These are phyloP conservation scores for Melanotaenia pygmaea DNA, from an alignment of 2,797 vertebrate species.

Conservation along the genomic window DNA sequence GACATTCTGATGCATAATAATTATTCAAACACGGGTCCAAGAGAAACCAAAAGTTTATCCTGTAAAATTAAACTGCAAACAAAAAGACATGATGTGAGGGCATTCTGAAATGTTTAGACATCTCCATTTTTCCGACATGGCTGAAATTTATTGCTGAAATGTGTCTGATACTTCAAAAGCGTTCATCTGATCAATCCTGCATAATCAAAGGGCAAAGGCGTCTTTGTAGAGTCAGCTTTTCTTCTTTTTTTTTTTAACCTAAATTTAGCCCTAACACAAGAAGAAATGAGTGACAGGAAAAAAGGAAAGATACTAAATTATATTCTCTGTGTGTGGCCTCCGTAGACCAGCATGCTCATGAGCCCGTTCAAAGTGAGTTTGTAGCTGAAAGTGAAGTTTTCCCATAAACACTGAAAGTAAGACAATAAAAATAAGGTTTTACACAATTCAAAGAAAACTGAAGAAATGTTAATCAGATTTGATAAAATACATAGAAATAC, in stretches of 20 bases:
- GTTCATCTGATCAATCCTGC: background rate
- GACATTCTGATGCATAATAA: background rate
- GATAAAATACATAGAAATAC: background rate
- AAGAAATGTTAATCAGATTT: too few species aligned
- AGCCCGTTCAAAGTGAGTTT: background rate
- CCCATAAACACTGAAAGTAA: background rate
- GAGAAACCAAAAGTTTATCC: background rate
- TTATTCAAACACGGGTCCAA: background rate
- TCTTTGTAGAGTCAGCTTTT: background rate
- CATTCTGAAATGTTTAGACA: background rate
- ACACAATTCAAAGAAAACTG: background rate
- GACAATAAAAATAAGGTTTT: background rate
- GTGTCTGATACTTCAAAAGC: background rate
- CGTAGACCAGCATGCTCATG: slow-evolving; percentile 1
- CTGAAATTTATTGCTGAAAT: background rate
- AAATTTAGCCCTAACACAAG: background rate
- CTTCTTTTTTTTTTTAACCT: background rate
- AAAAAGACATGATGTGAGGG: background rate
- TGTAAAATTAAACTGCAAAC: background rate
- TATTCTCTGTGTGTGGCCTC: slow-evolving; percentile 3
- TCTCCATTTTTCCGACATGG: background rate
- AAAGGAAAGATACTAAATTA: background rate
- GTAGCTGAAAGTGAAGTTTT: background rate
- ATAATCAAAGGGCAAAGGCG: background rate
- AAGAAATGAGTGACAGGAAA: background rate